Percentiles rank a stretch among this genome's conserved stretches.
Evolutionary conservation across 2,888 invertebrate genomes (phyloP).

Genomic region (Lycia hirtaria): DNA sequence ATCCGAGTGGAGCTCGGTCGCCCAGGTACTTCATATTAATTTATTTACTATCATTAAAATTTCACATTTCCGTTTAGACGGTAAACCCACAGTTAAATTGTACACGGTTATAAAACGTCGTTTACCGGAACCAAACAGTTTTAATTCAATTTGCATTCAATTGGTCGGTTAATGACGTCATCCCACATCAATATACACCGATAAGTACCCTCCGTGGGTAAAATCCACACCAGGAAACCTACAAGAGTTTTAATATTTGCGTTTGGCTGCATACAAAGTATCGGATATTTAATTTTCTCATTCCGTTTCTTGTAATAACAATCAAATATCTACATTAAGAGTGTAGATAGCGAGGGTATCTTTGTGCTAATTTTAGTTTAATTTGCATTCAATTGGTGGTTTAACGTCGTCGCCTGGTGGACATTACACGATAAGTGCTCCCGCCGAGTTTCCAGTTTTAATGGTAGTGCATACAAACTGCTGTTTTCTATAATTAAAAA

Average conservation of each 20-base stretch:
- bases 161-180: slow-evolving; percentile 27
- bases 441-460: slow-evolving; percentile 8
- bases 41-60: too few species aligned
- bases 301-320: background rate
- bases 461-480: slow-evolving; percentile 3
- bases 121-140: slow-evolving; percentile 3
- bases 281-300: background rate
- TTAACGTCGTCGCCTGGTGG: background rate
- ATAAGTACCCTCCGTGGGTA: slow-evolving; percentile 6
- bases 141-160: slow-evolving; percentile 21
- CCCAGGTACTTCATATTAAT: too few species aligned
- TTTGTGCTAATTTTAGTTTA: background rate
- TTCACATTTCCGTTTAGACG: background rate
- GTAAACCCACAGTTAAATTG: background rate
- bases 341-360: background rate
- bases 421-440: slow-evolving; percentile 11
- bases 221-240: background rate
- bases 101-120: slow-evolving; percentile 1
- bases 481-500: background rate
- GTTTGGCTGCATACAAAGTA: slow-evolving; percentile 2
- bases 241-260: background rate
- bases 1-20: too few species aligned
- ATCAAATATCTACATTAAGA: background rate
- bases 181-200: slow-evolving; percentile 13
- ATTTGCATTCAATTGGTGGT: slow-evolving; percentile 12